phyloP scores from a whole-genome alignment of 2,888 invertebrate species.

The Cerastoderma edule region DNA sequence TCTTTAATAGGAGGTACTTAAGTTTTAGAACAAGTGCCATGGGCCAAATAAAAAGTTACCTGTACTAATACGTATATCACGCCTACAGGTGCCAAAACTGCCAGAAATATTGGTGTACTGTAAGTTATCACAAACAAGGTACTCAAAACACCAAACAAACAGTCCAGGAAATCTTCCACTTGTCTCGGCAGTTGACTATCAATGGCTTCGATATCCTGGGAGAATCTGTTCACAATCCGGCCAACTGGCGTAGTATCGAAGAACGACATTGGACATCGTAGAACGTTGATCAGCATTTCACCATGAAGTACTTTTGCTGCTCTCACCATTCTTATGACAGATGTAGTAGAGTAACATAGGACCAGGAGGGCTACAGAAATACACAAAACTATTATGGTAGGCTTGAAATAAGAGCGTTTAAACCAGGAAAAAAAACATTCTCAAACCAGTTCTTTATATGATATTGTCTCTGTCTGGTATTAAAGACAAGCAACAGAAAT shows the following conservation, averaged over 20 bases:
- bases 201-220: slow-evolving; percentile 75
- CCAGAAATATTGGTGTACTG: slow-evolving; percentile 72
- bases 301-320: slow-evolving; percentile 79
- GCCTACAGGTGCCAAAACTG: slow-evolving; percentile 64
- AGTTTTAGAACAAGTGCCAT: too few relatives aligned
- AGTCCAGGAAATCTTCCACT: slow-evolving; percentile 57
- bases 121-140: slow-evolving; percentile 69
- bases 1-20: too few relatives aligned
- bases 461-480: too few relatives aligned
- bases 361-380: slow-evolving; percentile 69
- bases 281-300: slow-evolving; percentile 71
- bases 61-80: slow-evolving; percentile 73
- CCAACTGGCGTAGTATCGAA: slow-evolving; percentile 84
- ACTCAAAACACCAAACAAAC: slow-evolving; percentile 54
- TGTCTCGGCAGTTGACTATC: slow-evolving; percentile 66
- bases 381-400: too few relatives aligned
- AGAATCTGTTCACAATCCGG: slow-evolving; percentile 82
- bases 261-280: slow-evolving; percentile 80
- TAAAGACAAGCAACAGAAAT: too few relatives aligned
- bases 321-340: slow-evolving; percentile 76
- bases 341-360: slow-evolving; percentile 61
- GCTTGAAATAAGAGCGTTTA: too few relatives aligned
- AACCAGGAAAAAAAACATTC: too few relatives aligned
- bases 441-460: too few relatives aligned
- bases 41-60: too few relatives aligned